Conservation (phyloP, 2,113 vertebrate species). For the Coturnix japonica region DNA sequence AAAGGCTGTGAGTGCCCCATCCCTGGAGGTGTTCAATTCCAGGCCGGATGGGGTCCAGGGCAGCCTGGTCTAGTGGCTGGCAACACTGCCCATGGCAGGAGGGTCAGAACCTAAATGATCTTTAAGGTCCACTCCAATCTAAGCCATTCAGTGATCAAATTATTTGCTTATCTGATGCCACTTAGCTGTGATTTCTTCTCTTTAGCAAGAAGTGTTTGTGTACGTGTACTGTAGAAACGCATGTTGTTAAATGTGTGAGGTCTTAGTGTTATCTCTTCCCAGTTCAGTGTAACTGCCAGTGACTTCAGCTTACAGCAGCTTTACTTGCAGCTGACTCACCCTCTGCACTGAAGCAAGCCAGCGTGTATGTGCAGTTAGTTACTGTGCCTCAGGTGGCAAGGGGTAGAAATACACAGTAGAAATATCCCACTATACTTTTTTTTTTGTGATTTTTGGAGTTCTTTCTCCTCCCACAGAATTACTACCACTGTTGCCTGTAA, state of each 20-base stretch:
- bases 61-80: too few species aligned
- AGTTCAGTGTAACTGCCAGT: neutral
- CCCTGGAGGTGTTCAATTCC: too few species aligned
- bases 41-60: too few species aligned
- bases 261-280: neutral
- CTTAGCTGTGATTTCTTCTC: neutral
- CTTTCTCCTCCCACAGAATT: slow-evolving; percentile 72
- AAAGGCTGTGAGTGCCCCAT: too few species aligned
- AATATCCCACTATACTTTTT: neutral
- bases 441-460: neutral
- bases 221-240: neutral
- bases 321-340: neutral
- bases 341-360: neutral
- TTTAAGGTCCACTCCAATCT: too few species aligned
- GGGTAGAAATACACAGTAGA: neutral
- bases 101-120: too few species aligned
- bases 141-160: neutral
- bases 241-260: too few species aligned
- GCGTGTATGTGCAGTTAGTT: too few species aligned
- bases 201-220: neutral
- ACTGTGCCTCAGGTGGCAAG: neutral
- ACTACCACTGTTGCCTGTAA: slow-evolving; percentile 84
- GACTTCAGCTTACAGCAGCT: too few species aligned
- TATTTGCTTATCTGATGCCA: neutral
- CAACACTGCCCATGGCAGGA: too few species aligned